Percentiles rank a stretch among this genome's conserved stretches.
These are phyloP conservation scores for Lepus townsendii DNA, from an alignment of 2,797 vertebrate genomes.

Conservation along the genomic window DNA sequence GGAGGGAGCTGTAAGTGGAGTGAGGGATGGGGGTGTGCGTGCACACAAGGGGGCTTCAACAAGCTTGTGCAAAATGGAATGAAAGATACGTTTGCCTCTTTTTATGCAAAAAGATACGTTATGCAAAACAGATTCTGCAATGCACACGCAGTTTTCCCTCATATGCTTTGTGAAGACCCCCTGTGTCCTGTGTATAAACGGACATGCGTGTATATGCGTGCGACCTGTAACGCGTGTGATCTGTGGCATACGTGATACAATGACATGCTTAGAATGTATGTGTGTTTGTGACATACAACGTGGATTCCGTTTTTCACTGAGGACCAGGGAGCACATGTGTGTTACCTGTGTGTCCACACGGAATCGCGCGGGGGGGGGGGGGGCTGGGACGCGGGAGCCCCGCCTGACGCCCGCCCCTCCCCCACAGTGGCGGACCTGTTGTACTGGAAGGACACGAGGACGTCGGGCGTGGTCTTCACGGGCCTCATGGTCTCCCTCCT, in stretches of 20 bases:
- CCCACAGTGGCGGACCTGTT: constrained; percentile 92
- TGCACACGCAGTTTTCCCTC: no score
- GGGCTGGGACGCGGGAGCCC: no score
- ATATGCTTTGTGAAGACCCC: no score
- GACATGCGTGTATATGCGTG: no score
- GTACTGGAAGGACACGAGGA: constrained; percentile 94
- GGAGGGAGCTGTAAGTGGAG: not conserved
- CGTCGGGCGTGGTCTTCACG: constrained; percentile 92
- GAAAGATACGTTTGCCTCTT: no score
- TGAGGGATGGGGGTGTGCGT: not conserved
- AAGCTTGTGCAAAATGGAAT: no score
- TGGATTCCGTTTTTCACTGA: not conserved
- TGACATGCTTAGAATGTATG: not conserved
- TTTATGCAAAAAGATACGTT: no score
- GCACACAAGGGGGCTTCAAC: no score
- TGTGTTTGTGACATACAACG: no score
- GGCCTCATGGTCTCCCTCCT: constrained; percentile 93
- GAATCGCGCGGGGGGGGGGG: not conserved
- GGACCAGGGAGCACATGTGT: not conserved
- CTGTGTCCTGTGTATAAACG: no score
- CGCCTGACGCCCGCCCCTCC: not conserved
- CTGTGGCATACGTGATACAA: not conserved
- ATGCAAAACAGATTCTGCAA: no score
- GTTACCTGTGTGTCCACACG: not conserved
- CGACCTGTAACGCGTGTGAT: no score